Evolutionary conservation across 2,888 invertebrate genomes (phyloP).

Genomic region (Liopterus haemorrhoidalis): DNA sequence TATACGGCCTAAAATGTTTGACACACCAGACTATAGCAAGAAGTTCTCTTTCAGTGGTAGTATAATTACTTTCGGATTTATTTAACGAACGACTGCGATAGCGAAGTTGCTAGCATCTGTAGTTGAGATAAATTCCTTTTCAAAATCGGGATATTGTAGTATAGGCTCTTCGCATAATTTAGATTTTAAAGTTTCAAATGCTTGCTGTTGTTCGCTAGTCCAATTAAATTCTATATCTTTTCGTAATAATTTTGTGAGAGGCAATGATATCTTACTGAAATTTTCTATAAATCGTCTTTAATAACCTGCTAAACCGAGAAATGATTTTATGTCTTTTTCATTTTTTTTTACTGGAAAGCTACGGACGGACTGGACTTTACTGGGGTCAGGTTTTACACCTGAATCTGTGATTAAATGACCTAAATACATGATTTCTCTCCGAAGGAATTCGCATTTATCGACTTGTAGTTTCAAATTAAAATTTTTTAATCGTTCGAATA

Average conservation of each 20-base stretch:
- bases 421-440: constrained; percentile 1
- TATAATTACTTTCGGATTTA: constrained; percentile 11
- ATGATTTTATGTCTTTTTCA: constrained; percentile 14
- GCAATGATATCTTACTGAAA: constrained; percentile 17
- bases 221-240: constrained; percentile 13
- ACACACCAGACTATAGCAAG: constrained; percentile 8
- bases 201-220: constrained; percentile 9
- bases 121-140: no score
- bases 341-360: constrained; percentile 24
- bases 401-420: background rate
- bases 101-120: constrained; percentile 5
- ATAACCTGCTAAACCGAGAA: constrained; percentile 19
- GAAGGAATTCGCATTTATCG: constrained; percentile 5
- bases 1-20: constrained; percentile 16
- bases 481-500: constrained; percentile 20
- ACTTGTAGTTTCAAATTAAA: constrained; percentile 26
- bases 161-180: constrained; percentile 5
- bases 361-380: constrained; percentile 26
- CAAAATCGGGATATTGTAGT: constrained; percentile 11
- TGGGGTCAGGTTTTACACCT: constrained; percentile 27
- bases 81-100: constrained; percentile 11
- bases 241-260: constrained; percentile 10
- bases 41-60: no score
- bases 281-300: constrained; percentile 17
- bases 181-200: constrained; percentile 3